Base-by-base conservation (phyloP, 2,888 invertebrate genomes). In the Lapara coniferarum region DNA sequence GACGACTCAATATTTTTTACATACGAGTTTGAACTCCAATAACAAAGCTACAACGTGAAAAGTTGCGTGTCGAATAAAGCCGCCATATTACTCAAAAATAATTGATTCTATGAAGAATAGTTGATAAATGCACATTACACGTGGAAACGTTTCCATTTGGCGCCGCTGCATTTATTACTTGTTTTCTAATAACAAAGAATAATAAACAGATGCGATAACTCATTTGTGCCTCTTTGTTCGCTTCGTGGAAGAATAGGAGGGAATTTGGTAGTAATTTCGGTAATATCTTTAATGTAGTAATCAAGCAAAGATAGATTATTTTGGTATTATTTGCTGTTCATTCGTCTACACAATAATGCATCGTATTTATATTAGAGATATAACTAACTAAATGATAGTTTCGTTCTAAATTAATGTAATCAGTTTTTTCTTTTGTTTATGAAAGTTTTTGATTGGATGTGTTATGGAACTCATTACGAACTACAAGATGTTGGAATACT, bases 121-220 rank as follows among this genome's bases (percentile, higher is more conserved):
- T 49, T 19, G 19, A 63, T 63, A 63, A 63, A 49, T 49, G 49
- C 16, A 12, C 12, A 59, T 59, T 59, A 59, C 63, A 63, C 49
- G 19, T 63, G 63, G 63, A 49, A 63, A 12, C 49, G 13, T 63
- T 63, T 19, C 63, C 63, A 63, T 63, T 63, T 59, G 59, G 59
- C 63, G 63, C 63, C 63, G 19, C 13, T 49, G 46, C 49, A 19
- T 63, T 63, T 12, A 63, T 63, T 49, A 46, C 46, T 63, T 63
- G 19, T 49, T 63, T 63, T 63, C 63, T 63, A 63, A 49, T 44
- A 59, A 63, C 63, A 63, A 63, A 49, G 63, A 63, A 0, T 63
- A 63, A 63, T 19, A 49, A 49, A 49, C 63, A 63, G 63, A 63
- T 4, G 19, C 19, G 63, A 49, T 6, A 7, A 6, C 37, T 37